phyloP scores from a whole-genome alignment of 35 echinoderm and acorn worm species.

The Chiridota heheva region DNA sequence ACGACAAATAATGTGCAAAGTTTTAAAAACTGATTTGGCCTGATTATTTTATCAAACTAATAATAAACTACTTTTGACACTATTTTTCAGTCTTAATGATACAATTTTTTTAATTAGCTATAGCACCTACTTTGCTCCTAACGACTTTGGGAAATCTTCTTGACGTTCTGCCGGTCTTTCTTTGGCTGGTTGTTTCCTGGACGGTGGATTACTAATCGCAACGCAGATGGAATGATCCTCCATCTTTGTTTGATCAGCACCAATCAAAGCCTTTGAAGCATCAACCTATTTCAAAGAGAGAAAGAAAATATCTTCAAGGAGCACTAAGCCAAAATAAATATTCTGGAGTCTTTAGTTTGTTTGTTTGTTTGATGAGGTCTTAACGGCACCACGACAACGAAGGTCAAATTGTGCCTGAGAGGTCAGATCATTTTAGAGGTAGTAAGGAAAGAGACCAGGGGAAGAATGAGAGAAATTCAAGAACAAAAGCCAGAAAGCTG shows the following conservation, averaged over 20 bases:
- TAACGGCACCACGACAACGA: too few species aligned
- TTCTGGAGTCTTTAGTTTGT: too few species aligned
- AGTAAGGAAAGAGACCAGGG: too few species aligned
- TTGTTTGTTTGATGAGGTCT: too few species aligned
- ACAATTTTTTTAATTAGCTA: background rate
- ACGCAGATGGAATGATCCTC: slow-evolving; percentile 75
- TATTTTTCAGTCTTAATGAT: background rate
- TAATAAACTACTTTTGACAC: background rate
- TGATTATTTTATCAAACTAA: background rate
- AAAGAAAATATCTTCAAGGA: background rate
- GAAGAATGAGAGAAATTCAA: too few species aligned
- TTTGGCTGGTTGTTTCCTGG: slow-evolving; percentile 45
- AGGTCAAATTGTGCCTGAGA: too few species aligned
- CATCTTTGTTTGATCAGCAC: slow-evolving; percentile 70
- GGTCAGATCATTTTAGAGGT: too few species aligned
- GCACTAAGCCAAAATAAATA: background rate
- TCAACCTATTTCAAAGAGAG: slow-evolving; percentile 40
- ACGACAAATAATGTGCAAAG: background rate
- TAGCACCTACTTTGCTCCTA: slow-evolving; percentile 81
- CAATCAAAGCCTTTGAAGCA: slow-evolving; percentile 77
- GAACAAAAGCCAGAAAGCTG: too few species aligned
- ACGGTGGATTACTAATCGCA: slow-evolving; percentile 96
- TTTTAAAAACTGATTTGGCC: background rate
- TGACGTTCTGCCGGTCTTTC: slow-evolving; percentile 42
- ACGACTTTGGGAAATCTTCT: slow-evolving; percentile 34